Conservation (phyloP, 2,113 vertebrate genomes). For the Fregata magnificens region DNA sequence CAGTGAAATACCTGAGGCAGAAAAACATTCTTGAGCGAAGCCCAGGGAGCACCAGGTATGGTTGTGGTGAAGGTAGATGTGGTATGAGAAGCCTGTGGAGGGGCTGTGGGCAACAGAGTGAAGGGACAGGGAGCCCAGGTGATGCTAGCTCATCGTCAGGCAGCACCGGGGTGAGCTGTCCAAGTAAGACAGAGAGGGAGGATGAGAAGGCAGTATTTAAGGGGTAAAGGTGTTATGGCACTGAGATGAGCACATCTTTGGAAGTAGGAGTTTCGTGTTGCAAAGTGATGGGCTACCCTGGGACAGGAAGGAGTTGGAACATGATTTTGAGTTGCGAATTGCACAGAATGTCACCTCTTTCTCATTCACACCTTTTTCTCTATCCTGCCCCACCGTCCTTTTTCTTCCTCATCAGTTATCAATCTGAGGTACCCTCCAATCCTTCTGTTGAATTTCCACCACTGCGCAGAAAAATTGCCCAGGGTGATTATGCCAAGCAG, state of each 20-base stretch:
- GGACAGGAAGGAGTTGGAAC: background rate
- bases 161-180: background rate
- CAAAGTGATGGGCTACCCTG: background rate
- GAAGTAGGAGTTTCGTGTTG: background rate
- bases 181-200: background rate
- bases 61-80: background rate
- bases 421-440: background rate
- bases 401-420: background rate
- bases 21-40: background rate
- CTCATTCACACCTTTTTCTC: background rate
- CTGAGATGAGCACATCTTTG: background rate
- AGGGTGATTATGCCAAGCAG: background rate
- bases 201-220: background rate
- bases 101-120: fast-evolving
- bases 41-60: background rate
- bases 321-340: background rate
- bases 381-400: background rate
- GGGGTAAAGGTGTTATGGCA: background rate
- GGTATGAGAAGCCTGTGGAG: background rate
- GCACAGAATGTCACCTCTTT: background rate
- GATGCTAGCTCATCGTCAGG: background rate
- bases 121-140: background rate
- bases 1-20: background rate
- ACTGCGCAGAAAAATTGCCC: background rate
- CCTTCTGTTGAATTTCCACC: background rate